phyloP scores from a whole-genome alignment of 2,888 invertebrate species.

The Leucophenga montana region DNA sequence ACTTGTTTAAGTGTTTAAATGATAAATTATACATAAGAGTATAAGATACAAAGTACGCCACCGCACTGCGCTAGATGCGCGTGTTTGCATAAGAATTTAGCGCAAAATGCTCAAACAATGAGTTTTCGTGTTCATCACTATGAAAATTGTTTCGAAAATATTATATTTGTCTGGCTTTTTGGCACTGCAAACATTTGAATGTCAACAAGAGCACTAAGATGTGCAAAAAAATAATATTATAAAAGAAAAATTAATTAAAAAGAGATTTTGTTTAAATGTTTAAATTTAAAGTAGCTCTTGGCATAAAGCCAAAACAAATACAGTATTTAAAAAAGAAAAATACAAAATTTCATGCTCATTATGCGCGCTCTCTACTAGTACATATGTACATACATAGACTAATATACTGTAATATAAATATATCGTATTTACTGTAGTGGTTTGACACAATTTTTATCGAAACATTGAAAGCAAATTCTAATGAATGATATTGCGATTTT shows the following conservation, averaged over 20 bases:
- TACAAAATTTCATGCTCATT: no score
- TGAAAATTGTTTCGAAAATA: background rate
- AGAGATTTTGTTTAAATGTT: conserved; percentile 14
- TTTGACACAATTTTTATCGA: no score
- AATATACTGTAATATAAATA: no score
- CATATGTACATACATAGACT: no score
- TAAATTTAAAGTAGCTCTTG: conserved; percentile 3
- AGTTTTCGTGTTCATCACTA: background rate
- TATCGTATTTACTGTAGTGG: no score
- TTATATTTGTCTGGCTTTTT: conserved; percentile 33
- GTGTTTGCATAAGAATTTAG: background rate
- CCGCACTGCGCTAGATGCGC: background rate
- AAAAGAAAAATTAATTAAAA: conserved; percentile 14
- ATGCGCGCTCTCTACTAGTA: no score
- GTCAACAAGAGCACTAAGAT: background rate
- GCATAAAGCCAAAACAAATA: conserved; percentile 18
- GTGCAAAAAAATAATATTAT: background rate
- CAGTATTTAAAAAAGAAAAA: conserved; percentile 23
- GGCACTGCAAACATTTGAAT: conserved; percentile 36
- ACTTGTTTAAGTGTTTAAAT: background rate
- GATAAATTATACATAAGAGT: no score
- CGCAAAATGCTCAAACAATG: conserved; percentile 6
- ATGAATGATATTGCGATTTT: no score
- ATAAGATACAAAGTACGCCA: background rate
- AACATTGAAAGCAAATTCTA: no score